These are phyloP conservation scores for Aphis craccivora DNA, from an alignment of 1,140 invertebrate species.

Conservation along the genomic window DNA sequence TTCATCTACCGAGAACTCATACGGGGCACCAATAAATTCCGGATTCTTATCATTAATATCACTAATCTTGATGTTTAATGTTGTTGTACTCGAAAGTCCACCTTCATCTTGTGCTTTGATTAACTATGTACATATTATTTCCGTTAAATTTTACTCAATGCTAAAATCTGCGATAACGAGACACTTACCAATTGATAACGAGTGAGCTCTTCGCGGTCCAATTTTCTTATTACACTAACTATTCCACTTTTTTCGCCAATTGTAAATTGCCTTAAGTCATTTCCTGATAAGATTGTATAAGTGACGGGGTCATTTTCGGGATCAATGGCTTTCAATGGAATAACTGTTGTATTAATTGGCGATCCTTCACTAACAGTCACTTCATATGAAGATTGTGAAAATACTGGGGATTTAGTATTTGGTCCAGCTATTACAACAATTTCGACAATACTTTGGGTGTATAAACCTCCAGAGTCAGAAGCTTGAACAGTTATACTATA, in stretches of 20 bases:
- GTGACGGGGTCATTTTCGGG: conserved; percentile 87
- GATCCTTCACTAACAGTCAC: conserved; percentile 88
- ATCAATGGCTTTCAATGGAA: conserved; percentile 76
- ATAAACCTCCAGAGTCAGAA: conserved; percentile 66
- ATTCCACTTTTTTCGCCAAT: conserved; percentile 83
- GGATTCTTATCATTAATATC: conserved; percentile 92
- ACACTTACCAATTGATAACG: conserved; percentile 78
- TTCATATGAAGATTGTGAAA: conserved; percentile 80
- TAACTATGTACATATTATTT: conserved; percentile 66
- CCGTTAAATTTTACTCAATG: not conserved
- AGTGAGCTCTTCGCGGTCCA: conserved; percentile 86
- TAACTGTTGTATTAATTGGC: conserved; percentile 83
- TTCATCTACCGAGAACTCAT: conserved; percentile 84
- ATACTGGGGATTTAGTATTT: conserved; percentile 83
- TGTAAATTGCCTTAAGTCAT: conserved; percentile 83
- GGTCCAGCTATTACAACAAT: conserved; percentile 82
- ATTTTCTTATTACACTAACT: conserved; percentile 80
- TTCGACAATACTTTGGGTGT: conserved; percentile 81
- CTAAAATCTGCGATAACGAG: not conserved
- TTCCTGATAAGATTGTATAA: conserved; percentile 85
- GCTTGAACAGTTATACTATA: conserved; percentile 85
- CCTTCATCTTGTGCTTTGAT: conserved; percentile 87
- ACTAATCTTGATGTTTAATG: conserved; percentile 85
- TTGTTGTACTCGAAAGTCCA: conserved; percentile 80
- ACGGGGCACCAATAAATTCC: conserved; percentile 77